A percentile compares a stretch with the other conserved stretches of the same genome.
Evolutionary conservation across 2,888 invertebrate species (phyloP).

Genomic region (Pristionchus japonicus): DNA sequence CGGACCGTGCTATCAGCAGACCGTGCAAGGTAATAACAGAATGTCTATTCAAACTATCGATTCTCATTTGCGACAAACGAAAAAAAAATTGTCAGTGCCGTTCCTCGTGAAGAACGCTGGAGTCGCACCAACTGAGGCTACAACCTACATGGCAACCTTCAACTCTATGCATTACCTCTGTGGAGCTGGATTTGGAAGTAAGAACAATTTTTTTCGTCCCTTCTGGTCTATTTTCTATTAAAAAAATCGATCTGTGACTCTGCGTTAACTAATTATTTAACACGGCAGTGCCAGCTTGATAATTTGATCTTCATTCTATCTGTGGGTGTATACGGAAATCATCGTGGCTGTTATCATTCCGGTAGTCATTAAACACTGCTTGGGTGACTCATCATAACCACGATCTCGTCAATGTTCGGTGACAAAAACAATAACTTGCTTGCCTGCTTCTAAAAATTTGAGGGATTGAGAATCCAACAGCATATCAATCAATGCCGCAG

Average conservation of each 20-base stretch:
- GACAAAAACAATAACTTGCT: not conserved
- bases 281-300: not conserved
- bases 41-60: not conserved
- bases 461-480: too few species aligned
- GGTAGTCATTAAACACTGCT: not conserved
- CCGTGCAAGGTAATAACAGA: not conserved
- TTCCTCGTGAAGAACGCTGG: slow-evolving; percentile 40
- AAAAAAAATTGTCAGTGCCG: too few species aligned
- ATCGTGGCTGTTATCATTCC: not conserved
- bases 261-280: too few species aligned
- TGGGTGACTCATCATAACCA: not conserved
- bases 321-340: not conserved
- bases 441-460: not conserved
- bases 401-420: not conserved
- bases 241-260: too few species aligned
- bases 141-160: slow-evolving; percentile 36
- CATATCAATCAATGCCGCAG: too few species aligned
- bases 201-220: not conserved
- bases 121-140: not conserved
- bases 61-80: too few species aligned
- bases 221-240: not conserved
- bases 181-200: slow-evolving; percentile 42
- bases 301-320: not conserved
- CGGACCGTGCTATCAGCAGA: slow-evolving; percentile 22
- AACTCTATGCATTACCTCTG: slow-evolving; percentile 45